Conservation (phyloP, 1,140 invertebrate genomes). For the Odontomachus brunneus region DNA sequence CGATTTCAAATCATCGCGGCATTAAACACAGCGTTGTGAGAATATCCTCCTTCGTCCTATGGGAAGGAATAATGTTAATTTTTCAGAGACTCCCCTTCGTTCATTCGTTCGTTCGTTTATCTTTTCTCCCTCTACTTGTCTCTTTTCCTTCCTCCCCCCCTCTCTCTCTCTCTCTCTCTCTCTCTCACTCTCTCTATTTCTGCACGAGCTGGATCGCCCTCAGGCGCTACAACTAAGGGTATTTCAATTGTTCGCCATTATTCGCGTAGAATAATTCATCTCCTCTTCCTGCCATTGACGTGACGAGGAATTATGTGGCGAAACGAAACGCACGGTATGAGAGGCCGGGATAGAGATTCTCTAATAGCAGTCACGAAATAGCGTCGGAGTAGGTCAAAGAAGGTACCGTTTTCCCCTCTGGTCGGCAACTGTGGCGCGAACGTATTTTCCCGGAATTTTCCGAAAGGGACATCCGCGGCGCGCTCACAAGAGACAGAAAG, state of each 20-base stretch:
- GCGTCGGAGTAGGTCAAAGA: too few relatives aligned
- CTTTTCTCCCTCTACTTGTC: constrained; percentile 16
- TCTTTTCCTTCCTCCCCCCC: too few relatives aligned
- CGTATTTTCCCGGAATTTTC: too few relatives aligned
- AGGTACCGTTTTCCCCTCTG: too few relatives aligned
- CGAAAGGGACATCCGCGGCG: too few relatives aligned
- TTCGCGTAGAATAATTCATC: constrained; percentile 77
- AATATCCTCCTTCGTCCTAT: constrained; percentile 13
- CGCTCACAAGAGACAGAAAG: not conserved
- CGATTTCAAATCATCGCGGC: constrained; percentile 80
- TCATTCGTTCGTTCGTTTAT: constrained; percentile 53
- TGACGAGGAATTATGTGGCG: constrained; percentile 69
- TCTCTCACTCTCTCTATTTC: constrained; percentile 33
- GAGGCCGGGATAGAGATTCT: constrained; percentile 12
- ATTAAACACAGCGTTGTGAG: constrained; percentile 63
- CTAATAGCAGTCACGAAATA: too few relatives aligned
- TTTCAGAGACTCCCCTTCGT: constrained; percentile 67
- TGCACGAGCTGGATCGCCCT: constrained; percentile 20
- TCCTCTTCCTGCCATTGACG: constrained; percentile 69
- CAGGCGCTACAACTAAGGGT: constrained; percentile 64
- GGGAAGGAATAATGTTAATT: constrained; percentile 77
- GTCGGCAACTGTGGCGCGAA: too few relatives aligned
- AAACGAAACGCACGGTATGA: constrained; percentile 29
- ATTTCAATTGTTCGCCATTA: constrained; percentile 76
- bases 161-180: not conserved